Base-by-base conservation (phyloP, 2,113 vertebrate species). In the Megaptera novaeangliae region DNA sequence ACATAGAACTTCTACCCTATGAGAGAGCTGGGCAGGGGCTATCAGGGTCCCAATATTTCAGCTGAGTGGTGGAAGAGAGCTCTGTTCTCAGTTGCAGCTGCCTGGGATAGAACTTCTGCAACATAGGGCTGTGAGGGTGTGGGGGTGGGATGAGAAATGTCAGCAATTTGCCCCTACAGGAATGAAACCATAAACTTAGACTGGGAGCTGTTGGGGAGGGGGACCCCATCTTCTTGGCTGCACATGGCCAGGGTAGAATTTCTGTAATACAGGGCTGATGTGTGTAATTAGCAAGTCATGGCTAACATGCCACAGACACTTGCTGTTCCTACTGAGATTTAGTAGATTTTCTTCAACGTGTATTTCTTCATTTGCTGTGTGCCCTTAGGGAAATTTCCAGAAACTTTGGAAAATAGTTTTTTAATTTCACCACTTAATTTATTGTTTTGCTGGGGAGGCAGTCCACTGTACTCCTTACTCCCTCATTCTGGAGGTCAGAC, bases 101-200 rank as follows among this genome's bases (percentile, higher is more conserved):
- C 18, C 44, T 39, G 21, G 31, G 23, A 46, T 34, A 59, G 10
- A 78, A 34, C 27, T 77, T 71, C 64, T 72, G 55, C 36, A 64
- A 68, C 27, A 46, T 3, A 44, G 52, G 14, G 27, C 5, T 49
- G 12, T n/a, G 6, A 41, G 23, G 11, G 39, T 49, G 8, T 6
- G 20, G 31, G 3, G 4, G 12, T 77, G 34, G 0, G 0, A 66
- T 17, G 20, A 66, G 31, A 49, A n/a, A 66, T 3, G 0, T 31
- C 20, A 85, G 61, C 39, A 66, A 9, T 63, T 25, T 85, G 12
- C 31, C 61, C 31, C 12, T 85, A 2, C 20, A 46, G 20, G 82
- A 31, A 11, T 66, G 3, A 39, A 63, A 31, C n/a, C 31, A 68
- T 57, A 34, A 17, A 29, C 20, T 78, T 34, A 29, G 2, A 8